Evolutionary conservation across 2,113 vertebrate species (phyloP), one percentile per base, ranked within the genome.

Genomic region (Clarias magur): DNA sequence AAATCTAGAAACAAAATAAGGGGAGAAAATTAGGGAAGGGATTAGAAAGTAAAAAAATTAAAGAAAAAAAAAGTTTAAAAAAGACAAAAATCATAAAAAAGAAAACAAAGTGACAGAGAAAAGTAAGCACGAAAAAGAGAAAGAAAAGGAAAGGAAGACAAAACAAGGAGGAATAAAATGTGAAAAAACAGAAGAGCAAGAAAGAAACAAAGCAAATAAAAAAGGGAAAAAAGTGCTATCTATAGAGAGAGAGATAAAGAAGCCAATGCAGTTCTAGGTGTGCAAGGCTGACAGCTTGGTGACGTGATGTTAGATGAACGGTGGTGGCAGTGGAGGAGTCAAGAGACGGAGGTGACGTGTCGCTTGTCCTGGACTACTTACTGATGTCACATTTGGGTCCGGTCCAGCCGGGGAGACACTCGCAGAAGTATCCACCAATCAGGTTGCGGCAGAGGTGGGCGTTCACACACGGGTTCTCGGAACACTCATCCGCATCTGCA

Each of bases 371-470:
- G 0, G 73, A 1, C 8, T 6, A 94, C 97, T 97, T 93, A 99
- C 97, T 96, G 88, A 92, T 96, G 91, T 97, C 97, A 92, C 97
- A 99, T 85, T 98, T 97, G 90, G 95, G 96, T 85, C 97, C 97
- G 84, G 91, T 96, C 97, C 97, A 99, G 81, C 97, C 97, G 0
- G 95, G 93, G 78, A 97, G 92, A 86, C 97, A 99, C 90, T 97
- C 96, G 60, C 97, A 99, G 92, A 97, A 98, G 91, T 99, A 99
- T 92, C 95, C 96, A 56, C 96, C 97, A 83, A 99, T 98, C 91
- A 99, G 94, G 89, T 99, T 99, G 86, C 96, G 95, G 93, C 97
- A 99, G 88, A 96, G 96, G 88, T 96, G 95, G 90, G 97, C 97
- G 88, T 98, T 96, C 83, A 96, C 94, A 86, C 97, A 99, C 38